phyloP scores from a whole-genome alignment of 2,797 vertebrate genomes.

The Chloroceryle inda region DNA sequence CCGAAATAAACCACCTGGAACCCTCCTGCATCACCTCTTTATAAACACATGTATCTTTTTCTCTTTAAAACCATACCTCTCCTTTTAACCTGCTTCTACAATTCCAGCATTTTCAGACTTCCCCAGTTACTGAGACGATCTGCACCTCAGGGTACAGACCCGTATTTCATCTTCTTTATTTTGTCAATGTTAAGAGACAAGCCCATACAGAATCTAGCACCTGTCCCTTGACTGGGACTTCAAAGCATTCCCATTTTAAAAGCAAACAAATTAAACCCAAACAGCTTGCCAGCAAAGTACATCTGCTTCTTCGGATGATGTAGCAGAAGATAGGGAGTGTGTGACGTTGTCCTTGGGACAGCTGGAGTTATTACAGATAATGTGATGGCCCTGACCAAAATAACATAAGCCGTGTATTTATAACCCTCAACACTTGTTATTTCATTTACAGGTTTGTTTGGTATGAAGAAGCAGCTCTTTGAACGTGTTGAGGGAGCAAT shows the following conservation, averaged over 20 bases:
- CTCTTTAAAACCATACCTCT: neutral
- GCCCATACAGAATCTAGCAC: neutral
- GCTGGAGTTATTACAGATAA: conserved; percentile 44
- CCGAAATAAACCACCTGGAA: neutral
- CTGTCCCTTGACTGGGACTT: neutral
- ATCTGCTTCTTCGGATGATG: neutral
- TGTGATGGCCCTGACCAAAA: conserved; percentile 51
- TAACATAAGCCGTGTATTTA: conserved; percentile 46
- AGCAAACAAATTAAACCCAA: neutral
- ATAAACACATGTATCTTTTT: neutral
- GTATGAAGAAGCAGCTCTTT: conserved; percentile 22
- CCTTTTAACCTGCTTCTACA: neutral
- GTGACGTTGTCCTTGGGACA: conserved; percentile 57
- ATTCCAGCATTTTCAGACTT: neutral
- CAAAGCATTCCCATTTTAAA: neutral
- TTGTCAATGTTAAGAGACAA: neutral
- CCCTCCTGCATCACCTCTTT: neutral
- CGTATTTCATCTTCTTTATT: neutral
- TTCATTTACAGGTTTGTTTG: conserved; percentile 54
- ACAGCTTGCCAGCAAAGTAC: neutral
- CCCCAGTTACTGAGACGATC: fast-evolving
- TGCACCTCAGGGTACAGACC: neutral
- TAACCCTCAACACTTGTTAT: conserved; percentile 50
- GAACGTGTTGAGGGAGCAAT: conserved; percentile 6
- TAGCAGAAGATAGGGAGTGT: neutral